Base-by-base conservation (phyloP, 2,113 vertebrate genomes). In the Microcebus murinus region DNA sequence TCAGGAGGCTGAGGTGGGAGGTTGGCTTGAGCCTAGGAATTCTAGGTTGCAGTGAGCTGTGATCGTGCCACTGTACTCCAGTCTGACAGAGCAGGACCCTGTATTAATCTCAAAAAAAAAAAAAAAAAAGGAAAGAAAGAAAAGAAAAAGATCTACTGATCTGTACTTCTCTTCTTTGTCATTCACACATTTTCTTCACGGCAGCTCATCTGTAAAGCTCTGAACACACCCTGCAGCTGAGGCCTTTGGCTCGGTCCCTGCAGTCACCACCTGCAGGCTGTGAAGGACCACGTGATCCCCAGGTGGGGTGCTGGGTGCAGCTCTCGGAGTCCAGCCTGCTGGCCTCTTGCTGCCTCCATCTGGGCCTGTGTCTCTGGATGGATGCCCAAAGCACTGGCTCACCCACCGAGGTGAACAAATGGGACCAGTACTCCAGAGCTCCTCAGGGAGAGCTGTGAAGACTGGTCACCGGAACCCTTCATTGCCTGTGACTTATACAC, bases 391-490 rank as follows among this genome's bases (percentile, higher is more conserved):
- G 23, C 14, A 45, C 84, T 80, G 52, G 65, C 74, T 96, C 48
- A 85, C 84, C 80, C 65, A 95, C 67, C 3, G 6, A 98, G 57
- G 48, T 77, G 77, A 97, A 90, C 84, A 97, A 98, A 97, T 95
- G 81, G 80, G 81, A 94, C 80, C 48, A 48, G 50, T 23, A 87
- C 87, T 94, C 82, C 71, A 63, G 91, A 89, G 81, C 18, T 96
- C 92, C 93, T 96, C 36, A 1, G 93, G 95, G 87, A 95, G 31
- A 70, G 36, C 95, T 94, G 39, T 82, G 87, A 77, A 94, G 92
- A 81, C 88, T 45, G 36, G 94, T 96, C 96, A 98, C 81, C 0
- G 71, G 95, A 97, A 97, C 96, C 59, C 76, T 83, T 97, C 96
- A 95, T 65, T 79, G 83, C 94, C 91, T 82, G 48, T 74, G 87